Conservation (phyloP, 2,797 vertebrate genomes). For the Echiichthys vipera region DNA sequence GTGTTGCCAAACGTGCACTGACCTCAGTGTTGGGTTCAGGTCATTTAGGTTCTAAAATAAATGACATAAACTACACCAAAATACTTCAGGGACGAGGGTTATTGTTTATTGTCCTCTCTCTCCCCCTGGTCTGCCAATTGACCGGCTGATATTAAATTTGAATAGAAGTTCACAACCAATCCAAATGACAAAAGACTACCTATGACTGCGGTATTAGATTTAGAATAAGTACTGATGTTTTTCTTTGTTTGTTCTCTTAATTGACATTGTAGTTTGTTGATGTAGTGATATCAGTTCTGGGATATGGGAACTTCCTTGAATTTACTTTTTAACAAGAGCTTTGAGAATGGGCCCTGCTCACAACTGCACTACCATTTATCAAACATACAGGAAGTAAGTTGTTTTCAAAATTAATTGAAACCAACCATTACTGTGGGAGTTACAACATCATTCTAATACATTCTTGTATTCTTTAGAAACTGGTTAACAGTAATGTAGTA, state of each 20-base stretch:
- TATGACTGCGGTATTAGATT: too few species aligned
- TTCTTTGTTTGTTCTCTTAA: constrained; percentile 11
- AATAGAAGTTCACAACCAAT: not conserved
- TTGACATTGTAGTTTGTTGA: too few species aligned
- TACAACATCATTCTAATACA: not conserved
- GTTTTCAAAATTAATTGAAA: not conserved
- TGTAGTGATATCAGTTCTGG: too few species aligned
- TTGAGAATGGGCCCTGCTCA: not conserved
- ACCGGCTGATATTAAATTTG: not conserved
- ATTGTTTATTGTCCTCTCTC: not conserved
- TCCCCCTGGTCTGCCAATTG: not conserved
- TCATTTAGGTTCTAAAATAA: not conserved
- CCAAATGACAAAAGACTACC: not conserved
- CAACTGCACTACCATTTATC: not conserved
- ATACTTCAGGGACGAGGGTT: not conserved
- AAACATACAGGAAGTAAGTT: not conserved
- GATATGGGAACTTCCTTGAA: not conserved
- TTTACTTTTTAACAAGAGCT: not conserved
- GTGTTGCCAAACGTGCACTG: too few species aligned
- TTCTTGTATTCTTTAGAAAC: not conserved
- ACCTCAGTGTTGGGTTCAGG: not conserved
- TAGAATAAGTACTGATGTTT: too few species aligned
- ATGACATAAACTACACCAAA: not conserved
- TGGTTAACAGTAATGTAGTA: not conserved
- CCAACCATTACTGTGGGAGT: too few species aligned